Base-by-base conservation (phyloP, 2,113 vertebrate genomes). In the Lethenteron reissneri region DNA sequence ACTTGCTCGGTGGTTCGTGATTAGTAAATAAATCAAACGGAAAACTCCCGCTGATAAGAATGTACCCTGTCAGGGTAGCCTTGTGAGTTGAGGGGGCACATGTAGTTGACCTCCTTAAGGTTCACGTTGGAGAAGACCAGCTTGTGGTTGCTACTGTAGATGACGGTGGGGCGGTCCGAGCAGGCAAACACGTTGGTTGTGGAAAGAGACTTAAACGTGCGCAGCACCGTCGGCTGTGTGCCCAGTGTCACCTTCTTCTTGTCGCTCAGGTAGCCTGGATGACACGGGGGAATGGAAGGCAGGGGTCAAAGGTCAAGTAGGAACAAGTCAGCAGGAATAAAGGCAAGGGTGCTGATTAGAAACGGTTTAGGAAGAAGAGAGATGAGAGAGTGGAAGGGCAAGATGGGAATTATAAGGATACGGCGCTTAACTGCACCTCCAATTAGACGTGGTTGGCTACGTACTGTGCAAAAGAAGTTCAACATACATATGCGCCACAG, bases 61-160 rank as follows among this genome's bases (percentile, higher is more conserved):
- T 3, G 76, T 70, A 90, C 94, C 94, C 94, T 99, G 83, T 99
- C 94, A 0, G 94, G 94, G 59, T 99, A 99, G 0, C 94, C 94
- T 25, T 99, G 91, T 0, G 94, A 99, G 83, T 99, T 99, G 76
- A 99, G 89, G 1, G 94, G 94, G 77, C 94, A 99, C 94, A 99
- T 99, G 76, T 99, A 99, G 80, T 99, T 99, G 79, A 99, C 94
- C 75, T 99, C 94, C 79, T 99, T 99, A 74, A 99, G 88, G 82
- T 99, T 99, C 80, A 99, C 94, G 0, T 99, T 99, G 76, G 92
- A 97, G 82, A 99, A 99, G 72, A 99, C 94, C 75, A 99, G 81
- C 74, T 99, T 99, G 84, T 99, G 94, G 80, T 99, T 99, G 78
- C 91, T 96, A 79, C 92, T 97, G 77, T 99, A 99, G 82, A 99